Evolutionary conservation across 2,113 vertebrate genomes (phyloP).

Genomic region (Halichoerus grypus): DNA sequence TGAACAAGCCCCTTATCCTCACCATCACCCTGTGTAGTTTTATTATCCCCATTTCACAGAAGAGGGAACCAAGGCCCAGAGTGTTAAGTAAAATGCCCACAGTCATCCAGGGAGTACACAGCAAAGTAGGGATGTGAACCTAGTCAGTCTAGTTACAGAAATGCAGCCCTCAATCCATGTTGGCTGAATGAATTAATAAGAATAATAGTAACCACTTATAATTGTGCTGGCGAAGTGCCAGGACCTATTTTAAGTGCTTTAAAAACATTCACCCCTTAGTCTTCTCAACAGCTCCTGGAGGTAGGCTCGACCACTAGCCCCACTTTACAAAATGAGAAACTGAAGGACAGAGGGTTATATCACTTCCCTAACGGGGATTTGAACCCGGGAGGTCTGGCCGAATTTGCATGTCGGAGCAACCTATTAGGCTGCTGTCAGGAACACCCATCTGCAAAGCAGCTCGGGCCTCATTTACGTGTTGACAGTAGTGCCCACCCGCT

Average conservation of each 20-base stretch:
- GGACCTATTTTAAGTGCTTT: neutral
- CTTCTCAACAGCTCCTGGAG: neutral
- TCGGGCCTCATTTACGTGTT: neutral
- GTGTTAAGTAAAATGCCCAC: neutral
- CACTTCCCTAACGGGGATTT: neutral
- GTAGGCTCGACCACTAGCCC: neutral
- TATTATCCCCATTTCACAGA: neutral
- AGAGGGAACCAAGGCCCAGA: neutral
- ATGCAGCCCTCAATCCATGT: rapidly evolving
- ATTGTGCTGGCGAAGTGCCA: neutral
- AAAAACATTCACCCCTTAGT: neutral
- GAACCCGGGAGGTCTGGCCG: neutral
- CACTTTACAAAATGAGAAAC: neutral
- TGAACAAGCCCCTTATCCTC: neutral
- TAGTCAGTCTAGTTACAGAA: neutral
- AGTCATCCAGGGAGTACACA: neutral
- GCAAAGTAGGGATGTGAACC: neutral
- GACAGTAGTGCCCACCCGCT: neutral
- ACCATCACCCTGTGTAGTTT: neutral
- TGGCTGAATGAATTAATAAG: neutral
- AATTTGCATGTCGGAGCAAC: neutral
- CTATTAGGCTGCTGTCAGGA: neutral
- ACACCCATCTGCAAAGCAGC: neutral
- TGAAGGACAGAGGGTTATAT: neutral
- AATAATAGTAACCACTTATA: neutral